Evolutionary conservation across 2,113 vertebrate genomes (phyloP).

Genomic region (Pyxicephalus adspersus): DNA sequence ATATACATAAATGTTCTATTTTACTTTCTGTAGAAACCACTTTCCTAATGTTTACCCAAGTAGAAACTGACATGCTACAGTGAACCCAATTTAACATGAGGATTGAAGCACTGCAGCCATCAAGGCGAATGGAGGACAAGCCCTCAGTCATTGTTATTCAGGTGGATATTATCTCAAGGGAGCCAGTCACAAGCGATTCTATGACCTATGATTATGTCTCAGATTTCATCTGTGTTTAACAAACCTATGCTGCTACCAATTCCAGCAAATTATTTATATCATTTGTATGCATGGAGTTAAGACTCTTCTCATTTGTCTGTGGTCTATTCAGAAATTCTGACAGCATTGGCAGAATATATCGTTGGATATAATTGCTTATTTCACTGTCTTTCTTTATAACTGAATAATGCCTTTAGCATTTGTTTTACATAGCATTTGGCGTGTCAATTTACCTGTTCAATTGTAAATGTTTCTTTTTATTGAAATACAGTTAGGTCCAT

Average conservation of each 20-base stretch:
- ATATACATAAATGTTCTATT: constrained; percentile 48
- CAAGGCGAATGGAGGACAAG: constrained; percentile 39
- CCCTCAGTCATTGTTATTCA: constrained; percentile 48
- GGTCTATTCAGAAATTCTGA: constrained; percentile 6
- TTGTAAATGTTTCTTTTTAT: too few relatives aligned
- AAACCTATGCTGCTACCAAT: constrained; percentile 34
- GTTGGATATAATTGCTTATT: constrained; percentile 31
- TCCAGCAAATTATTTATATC: constrained; percentile 44
- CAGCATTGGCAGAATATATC: constrained; percentile 38
- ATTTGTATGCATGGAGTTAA: constrained; percentile 26
- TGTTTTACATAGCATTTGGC: neutral
- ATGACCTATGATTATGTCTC: constrained; percentile 48
- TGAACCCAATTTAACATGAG: constrained; percentile 57
- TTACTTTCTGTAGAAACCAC: constrained; percentile 46
- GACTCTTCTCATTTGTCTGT: constrained; percentile 1
- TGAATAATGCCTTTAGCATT: constrained; percentile 10
- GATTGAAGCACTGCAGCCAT: constrained; percentile 46
- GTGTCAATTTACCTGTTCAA: neutral
- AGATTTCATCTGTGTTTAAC: constrained; percentile 52
- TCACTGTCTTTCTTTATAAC: constrained; percentile 7
- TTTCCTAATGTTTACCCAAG: constrained; percentile 55
- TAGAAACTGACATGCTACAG: constrained; percentile 54
- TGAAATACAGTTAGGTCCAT: too few relatives aligned
- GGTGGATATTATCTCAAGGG: constrained; percentile 47
- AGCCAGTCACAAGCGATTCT: constrained; percentile 48